Evolutionary conservation across 1,140 invertebrate species (phyloP).

Genomic region (Metopolophium dirhodum): DNA sequence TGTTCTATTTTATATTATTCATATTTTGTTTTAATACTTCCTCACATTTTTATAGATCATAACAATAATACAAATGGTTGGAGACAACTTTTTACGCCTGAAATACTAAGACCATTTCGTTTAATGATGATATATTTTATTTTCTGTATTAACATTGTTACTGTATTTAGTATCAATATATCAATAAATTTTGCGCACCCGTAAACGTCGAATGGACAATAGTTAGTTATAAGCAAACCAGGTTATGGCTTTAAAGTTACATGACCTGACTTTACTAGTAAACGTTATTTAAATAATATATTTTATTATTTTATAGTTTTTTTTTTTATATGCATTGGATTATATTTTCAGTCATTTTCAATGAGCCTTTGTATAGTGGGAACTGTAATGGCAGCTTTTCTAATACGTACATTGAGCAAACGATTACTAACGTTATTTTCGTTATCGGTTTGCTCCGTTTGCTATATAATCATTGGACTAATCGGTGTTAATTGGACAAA

Average conservation of each 20-base stretch:
- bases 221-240: background rate
- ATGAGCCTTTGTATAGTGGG: background rate
- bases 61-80: background rate
- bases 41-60: background rate
- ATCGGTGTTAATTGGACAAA: background rate
- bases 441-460: background rate
- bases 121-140: background rate
- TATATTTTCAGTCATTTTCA: background rate
- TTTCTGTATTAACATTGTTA: background rate
- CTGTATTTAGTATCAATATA: background rate
- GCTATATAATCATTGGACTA: background rate
- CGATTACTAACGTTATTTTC: background rate
- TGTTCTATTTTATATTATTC: background rate
- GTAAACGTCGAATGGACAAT: constrained; percentile 25
- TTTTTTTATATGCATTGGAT: no score
- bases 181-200: background rate
- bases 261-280: background rate
- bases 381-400: background rate
- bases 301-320: background rate
- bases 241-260: background rate
- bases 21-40: no score
- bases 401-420: background rate
- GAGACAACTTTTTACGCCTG: background rate
- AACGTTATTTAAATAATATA: background rate
- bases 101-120: background rate